Conservation (phyloP, 2,888 invertebrate genomes). For the Hypselothyrea guttata region DNA sequence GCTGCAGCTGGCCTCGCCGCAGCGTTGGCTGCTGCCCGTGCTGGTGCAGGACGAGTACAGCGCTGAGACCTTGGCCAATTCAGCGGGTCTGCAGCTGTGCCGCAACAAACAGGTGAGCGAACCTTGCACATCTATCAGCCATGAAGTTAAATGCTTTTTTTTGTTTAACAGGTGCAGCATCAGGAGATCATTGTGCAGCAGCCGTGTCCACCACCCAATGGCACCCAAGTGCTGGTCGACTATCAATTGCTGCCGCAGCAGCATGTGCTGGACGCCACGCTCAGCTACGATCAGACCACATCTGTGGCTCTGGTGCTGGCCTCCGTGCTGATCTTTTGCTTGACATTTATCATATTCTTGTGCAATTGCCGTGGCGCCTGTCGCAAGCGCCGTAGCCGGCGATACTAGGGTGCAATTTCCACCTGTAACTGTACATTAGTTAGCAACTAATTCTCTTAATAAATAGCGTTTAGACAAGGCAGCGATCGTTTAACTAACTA, state of each 20-base stretch:
- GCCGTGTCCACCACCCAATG: constrained; percentile 91
- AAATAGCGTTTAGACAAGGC: constrained; percentile 65
- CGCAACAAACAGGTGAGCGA: constrained; percentile 87
- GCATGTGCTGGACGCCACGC: constrained; percentile 83
- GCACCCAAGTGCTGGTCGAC: constrained; percentile 86
- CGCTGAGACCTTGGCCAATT: constrained; percentile 85
- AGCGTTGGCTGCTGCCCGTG: constrained; percentile 88
- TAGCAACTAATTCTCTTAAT: constrained; percentile 66
- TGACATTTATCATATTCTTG: constrained; percentile 86
- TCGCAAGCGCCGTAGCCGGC: constrained; percentile 66
- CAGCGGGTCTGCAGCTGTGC: constrained; percentile 84
- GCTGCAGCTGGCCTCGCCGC: constrained; percentile 88
- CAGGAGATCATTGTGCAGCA: constrained; percentile 94
- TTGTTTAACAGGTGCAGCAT: constrained; percentile 89
- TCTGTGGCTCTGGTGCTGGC: constrained; percentile 85
- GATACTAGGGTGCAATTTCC: constrained; percentile 36
- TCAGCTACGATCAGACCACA: constrained; percentile 84
- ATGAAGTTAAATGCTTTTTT: neutral
- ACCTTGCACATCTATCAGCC: too few relatives aligned
- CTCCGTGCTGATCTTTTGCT: constrained; percentile 85
- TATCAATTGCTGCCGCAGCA: constrained; percentile 83
- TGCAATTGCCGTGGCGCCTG: constrained; percentile 83
- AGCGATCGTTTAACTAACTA: constrained; percentile 68
- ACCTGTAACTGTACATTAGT: constrained; percentile 68
- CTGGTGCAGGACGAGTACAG: constrained; percentile 87